Conservation (phyloP, 2,113 vertebrate species). For the Sporophila hypoxantha region DNA sequence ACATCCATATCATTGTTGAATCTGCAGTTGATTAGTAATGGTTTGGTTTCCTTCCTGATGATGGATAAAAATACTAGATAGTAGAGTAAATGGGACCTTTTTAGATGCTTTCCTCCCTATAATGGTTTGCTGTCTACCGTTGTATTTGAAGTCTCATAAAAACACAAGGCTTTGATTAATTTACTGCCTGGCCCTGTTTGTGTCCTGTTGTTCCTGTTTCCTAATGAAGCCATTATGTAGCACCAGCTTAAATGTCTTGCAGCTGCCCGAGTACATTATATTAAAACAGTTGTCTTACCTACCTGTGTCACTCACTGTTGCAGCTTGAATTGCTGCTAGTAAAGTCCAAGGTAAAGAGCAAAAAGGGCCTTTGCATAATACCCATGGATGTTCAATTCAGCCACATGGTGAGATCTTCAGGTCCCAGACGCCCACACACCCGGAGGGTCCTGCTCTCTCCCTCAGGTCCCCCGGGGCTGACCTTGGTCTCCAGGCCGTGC, state of each 20-base stretch:
- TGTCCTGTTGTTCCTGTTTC: neutral
- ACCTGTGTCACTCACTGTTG: rapidly evolving
- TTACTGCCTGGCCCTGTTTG: neutral
- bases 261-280: neutral
- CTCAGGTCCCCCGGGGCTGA: too few species aligned
- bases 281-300: neutral
- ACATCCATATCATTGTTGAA: neutral
- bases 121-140: neutral
- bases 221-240: neutral
- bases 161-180: neutral
- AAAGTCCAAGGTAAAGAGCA: too few species aligned
- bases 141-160: neutral
- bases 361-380: too few species aligned
- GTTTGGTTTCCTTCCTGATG: neutral
- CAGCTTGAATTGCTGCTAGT: too few species aligned
- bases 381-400: too few species aligned
- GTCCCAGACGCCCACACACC: too few species aligned
- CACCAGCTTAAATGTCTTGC: neutral
- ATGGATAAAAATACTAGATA: neutral
- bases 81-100: neutral
- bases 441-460: too few species aligned
- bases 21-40: neutral
- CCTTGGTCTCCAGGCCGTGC: too few species aligned
- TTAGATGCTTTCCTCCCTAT: neutral
- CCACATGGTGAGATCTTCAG: too few species aligned